Evolutionary conservation across 1,140 invertebrate genomes (phyloP), one percentile per base, ranked within the genome.

Genomic region (Sarcophaga bullata): DNA sequence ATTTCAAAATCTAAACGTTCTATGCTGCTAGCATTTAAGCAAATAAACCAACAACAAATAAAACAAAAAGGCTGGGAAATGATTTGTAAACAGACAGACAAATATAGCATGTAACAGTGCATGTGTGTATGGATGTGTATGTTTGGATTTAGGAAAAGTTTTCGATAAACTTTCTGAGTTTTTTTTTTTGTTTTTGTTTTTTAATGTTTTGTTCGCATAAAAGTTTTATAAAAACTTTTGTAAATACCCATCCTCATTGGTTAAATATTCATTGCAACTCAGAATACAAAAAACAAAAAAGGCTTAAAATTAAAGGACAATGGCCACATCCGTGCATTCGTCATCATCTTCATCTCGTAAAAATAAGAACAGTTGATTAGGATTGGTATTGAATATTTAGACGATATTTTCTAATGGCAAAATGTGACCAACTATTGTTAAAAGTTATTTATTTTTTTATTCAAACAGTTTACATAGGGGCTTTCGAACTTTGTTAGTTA

Each of bases 301-400:
- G 25, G 25, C 25, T 37, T 37, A 37, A 37, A 37, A 37, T 2
- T 37, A 37, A 37, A 81, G 80, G 80, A 81, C 80, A 81, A 81
- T 58, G 80, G 50, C 80, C 80, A 81, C 25, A 37, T 58, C 80
- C 54, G 80, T 19, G 15, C 15, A 8, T 68, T 80, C 49, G 8
- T 54, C 80, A 54, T 81, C 25, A 37, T 37, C n/a, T n/a, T n/a
- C 54, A 72, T 19, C 80, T 19, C 10, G 46, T 68, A 80, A 10
- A 8, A 82, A 82, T 50, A 46, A 9, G 8, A 52, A 6, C 13
- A 52, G 8, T 15, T 13, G 54, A 58, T 58, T 58, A 58, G 3
- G 15, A 15, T 58, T 58, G 1, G 25, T 37, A 37, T 37, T 37
- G 4, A 37, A 37, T 37, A 37, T 37, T 37, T 37, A 37, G 25